Conservation (phyloP, 2,797 vertebrate species). For the Molossus alvarezi region DNA sequence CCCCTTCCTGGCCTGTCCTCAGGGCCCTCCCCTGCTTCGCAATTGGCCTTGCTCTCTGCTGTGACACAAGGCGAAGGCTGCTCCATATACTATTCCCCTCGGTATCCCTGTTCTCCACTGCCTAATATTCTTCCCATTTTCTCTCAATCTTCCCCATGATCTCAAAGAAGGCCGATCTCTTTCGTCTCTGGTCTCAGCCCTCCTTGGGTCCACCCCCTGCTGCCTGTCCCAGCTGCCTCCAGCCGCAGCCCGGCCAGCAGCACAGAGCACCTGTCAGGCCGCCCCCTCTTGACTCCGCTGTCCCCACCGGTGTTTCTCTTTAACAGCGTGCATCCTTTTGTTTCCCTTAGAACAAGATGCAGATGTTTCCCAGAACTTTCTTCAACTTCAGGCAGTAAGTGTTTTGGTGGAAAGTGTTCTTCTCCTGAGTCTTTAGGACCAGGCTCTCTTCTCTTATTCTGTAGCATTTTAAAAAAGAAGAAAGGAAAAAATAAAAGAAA, state of each 20-base stretch:
- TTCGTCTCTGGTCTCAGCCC: background rate
- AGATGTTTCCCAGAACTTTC: conserved; percentile 78
- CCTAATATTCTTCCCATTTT: background rate
- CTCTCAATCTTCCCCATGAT: background rate
- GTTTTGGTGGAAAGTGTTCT: conserved; percentile 33
- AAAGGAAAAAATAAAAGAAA: background rate
- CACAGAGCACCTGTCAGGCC: background rate
- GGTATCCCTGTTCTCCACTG: background rate
- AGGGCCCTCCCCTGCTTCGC: background rate
- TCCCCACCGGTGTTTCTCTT: background rate
- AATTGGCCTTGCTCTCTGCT: background rate
- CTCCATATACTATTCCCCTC: rapidly evolving
- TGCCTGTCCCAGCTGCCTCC: too few species aligned
- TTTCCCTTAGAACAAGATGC: conserved; percentile 81
- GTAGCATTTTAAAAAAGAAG: background rate
- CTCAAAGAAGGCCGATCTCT: background rate
- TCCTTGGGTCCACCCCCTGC: too few species aligned
- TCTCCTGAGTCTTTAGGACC: conserved; percentile 9
- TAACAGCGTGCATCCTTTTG: conserved; percentile 66
- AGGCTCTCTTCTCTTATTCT: conserved; percentile 32
- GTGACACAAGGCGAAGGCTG: background rate
- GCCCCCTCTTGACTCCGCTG: background rate
- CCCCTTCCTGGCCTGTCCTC: background rate
- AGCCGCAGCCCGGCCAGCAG: background rate
- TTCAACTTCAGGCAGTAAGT: conserved; percentile 78